A percentile compares a stretch with the other conserved stretches of the same genome.
Conservation (phyloP, 1,140 invertebrate species). For the Thaumetopoea pityocampa region DNA sequence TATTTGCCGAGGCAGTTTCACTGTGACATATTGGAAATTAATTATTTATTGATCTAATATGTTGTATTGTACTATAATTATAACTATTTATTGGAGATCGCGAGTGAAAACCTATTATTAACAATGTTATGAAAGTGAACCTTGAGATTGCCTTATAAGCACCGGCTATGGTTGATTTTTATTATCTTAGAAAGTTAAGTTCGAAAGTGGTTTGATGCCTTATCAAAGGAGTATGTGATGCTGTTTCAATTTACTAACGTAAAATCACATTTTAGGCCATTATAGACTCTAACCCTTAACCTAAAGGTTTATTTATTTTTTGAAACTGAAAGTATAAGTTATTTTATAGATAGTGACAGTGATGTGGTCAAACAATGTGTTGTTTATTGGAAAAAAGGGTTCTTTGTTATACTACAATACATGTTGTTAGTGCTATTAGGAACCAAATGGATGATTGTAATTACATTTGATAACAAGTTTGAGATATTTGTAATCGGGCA, state of each 20-base stretch:
- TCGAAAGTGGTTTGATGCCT: conserved; percentile 14
- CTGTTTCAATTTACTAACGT: background rate
- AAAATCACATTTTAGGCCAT: background rate
- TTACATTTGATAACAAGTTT: too few species aligned
- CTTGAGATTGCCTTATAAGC: conserved; percentile 8
- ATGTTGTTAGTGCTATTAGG: conserved; percentile 6
- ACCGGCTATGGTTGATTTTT: conserved; percentile 13
- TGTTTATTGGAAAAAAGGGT: too few species aligned
- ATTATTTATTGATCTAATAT: too few species aligned
- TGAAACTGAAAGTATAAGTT: background rate
- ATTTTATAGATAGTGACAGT: conserved; percentile 12
- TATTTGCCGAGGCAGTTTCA: too few species aligned
- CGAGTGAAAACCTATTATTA: conserved; percentile 7
- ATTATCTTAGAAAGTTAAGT: conserved; percentile 15
- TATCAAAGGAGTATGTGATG: conserved; percentile 16
- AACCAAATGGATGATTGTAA: background rate
- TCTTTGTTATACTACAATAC: too few species aligned
- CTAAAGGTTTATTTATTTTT: conserved; percentile 2
- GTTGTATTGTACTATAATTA: too few species aligned
- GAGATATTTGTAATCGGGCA: too few species aligned
- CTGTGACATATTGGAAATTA: too few species aligned
- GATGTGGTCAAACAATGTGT: background rate
- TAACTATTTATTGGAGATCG: conserved; percentile 7
- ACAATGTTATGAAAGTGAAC: background rate
- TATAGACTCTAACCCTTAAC: background rate